Percentiles rank a stretch among this genome's conserved stretches.
Evolutionary conservation across 2,797 vertebrate genomes (phyloP).

Genomic region (Alectoris magna): DNA sequence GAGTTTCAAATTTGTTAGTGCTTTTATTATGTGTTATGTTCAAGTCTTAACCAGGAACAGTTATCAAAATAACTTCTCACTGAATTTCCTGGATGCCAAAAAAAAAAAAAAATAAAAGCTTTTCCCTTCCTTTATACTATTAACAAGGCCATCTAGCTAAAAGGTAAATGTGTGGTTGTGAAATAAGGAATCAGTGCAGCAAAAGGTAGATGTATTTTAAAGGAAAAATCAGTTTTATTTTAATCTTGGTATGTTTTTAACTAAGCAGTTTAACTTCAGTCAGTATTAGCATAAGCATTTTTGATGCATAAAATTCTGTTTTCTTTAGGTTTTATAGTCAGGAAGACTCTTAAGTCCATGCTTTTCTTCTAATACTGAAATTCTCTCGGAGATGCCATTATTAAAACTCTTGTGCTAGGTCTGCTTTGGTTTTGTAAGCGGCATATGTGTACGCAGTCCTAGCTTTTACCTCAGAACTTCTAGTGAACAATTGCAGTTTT

Average conservation of each 20-base stretch:
- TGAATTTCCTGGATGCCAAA: not conserved
- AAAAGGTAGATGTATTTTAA: not conserved
- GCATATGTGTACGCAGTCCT: not conserved
- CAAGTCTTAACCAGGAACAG: not conserved
- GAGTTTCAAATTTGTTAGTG: not conserved
- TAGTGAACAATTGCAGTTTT: not conserved
- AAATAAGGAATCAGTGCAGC: not conserved
- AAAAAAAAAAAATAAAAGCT: not conserved
- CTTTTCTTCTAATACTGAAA: not conserved
- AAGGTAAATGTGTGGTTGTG: not conserved
- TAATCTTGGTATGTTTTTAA: not conserved
- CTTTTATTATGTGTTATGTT: not conserved
- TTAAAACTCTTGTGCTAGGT: not conserved
- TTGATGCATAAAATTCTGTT: not conserved
- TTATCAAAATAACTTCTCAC: not conserved
- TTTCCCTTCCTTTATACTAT: not conserved
- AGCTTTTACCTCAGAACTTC: not conserved
- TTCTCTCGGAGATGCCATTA: not conserved
- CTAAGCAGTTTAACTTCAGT: not conserved
- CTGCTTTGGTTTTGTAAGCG: not conserved
- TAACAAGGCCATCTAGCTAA: not conserved
- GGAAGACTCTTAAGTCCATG: not conserved
- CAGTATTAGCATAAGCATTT: not conserved
- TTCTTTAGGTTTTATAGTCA: not conserved
- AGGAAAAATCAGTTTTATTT: not conserved